A percentile compares a stretch with the other conserved stretches of the same genome.
Conservation (phyloP, 2,888 invertebrate species). For the Campopleginae sp. region DNA sequence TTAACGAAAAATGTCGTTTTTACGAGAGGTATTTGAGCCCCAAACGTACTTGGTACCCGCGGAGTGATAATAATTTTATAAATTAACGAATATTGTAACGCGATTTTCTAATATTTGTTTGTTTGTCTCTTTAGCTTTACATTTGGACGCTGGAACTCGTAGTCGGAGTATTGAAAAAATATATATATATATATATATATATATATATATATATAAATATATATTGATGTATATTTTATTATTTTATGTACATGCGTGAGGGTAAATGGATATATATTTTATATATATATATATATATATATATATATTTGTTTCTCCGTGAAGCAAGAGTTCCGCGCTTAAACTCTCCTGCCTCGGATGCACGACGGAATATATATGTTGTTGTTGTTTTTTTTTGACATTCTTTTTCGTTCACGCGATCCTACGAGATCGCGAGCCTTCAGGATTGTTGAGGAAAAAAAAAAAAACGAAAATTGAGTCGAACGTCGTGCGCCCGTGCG, state of each 20-base stretch:
- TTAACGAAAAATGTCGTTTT: conserved; percentile 32
- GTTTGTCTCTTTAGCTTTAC: conserved; percentile 68
- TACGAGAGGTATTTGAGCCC: conserved; percentile 57
- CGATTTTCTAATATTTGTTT: conserved; percentile 63
- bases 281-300: background rate
- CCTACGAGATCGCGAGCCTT: conserved; percentile 49
- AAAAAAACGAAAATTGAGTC: conserved; percentile 37
- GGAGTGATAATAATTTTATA: conserved; percentile 82
- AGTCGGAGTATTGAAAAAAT: conserved; percentile 32
- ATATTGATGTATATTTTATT: conserved; percentile 4
- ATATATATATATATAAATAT: background rate
- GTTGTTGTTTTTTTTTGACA: conserved; percentile 14
- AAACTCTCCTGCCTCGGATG: conserved; percentile 47
- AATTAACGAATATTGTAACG: conserved; percentile 68
- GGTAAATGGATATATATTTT: conserved; percentile 1
- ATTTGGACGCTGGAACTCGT: conserved; percentile 44
- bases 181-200: conserved; percentile 4
- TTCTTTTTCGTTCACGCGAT: conserved; percentile 54
- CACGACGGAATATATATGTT: conserved; percentile 33
- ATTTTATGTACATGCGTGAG: background rate
- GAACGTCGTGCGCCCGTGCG: conserved; percentile 63
- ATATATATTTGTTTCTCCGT: conserved; percentile 8
- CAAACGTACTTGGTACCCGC: conserved; percentile 80
- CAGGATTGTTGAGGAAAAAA: conserved; percentile 20
- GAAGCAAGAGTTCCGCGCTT: conserved; percentile 40